Base-by-base conservation (phyloP, 2,113 vertebrate species). In the Calidris pugnax region DNA sequence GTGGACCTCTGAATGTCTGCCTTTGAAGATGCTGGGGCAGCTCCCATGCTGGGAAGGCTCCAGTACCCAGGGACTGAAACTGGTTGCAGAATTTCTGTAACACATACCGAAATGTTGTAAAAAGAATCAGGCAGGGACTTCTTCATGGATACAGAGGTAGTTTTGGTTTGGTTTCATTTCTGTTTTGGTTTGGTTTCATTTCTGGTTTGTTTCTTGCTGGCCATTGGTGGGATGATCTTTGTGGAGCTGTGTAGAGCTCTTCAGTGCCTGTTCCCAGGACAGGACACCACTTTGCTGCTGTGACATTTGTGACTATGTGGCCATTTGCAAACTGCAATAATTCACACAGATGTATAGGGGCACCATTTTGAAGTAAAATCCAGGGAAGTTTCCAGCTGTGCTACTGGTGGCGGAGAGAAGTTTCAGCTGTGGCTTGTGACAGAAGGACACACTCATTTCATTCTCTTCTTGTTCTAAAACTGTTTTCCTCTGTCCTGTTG, bases 281-380 rank as follows among this genome's bases (percentile, higher is more conserved):
- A 15, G 59, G 28, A 21, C 27, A 16, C 9, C 27, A 16, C 9
- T 37, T 55, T 33, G 33, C 26, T 87, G 51, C 37, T 72, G 4
- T 55, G 53, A 64, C 5, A 19, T 71, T 77, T 69, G 27, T 62
- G 39, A 50, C 68, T 37, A 2, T 0, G 0, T 43, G 43, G 23
- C 72, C 59, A 47, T 63, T 35, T 83, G 14, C 45, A 83, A 27
- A 16, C 27, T 86, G 26, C 14, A 48, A 41, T 41, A 81, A 83
- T 84, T 56, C 62, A 48, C 22, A 19, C 24, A 77, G 32, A 55
- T 48, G 59, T 21, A n/a, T 24, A 39, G 28, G 28, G 47, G 19
- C 28, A 24, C 80, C 12, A 26, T 64, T n/a, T n/a, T n/a, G n/a
- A n/a, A n/a, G n/a, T 91, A 62, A 47, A 81, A 51, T 37, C 43